A percentile compares a stretch with the other conserved stretches of the same genome.
Evolutionary conservation across 2,888 invertebrate genomes (phyloP).

Genomic region (Drosophila yooni): DNA sequence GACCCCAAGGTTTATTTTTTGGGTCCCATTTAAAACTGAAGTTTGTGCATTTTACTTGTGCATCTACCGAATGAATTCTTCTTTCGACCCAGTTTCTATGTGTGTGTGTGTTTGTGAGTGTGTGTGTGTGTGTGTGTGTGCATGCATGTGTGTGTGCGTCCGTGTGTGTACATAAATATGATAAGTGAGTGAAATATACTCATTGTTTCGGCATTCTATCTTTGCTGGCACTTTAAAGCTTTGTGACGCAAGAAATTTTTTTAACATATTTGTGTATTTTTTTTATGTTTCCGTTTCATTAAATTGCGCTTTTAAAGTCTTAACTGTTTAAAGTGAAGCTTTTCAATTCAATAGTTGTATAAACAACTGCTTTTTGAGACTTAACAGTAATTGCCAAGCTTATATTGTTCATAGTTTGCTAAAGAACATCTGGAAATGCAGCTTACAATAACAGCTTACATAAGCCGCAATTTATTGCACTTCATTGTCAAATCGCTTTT

Average conservation of each 20-base stretch:
- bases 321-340: neutral
- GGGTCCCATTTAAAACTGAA: conserved; percentile 24
- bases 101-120: neutral
- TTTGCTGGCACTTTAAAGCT: conserved; percentile 23
- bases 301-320: neutral
- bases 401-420: neutral
- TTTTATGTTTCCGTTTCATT: neutral
- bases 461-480: neutral
- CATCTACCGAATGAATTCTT: conserved; percentile 19
- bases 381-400: neutral
- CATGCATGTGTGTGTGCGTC: neutral
- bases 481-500: conserved; percentile 1
- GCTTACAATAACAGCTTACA: neutral
- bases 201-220: conserved; percentile 15
- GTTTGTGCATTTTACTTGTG: conserved; percentile 29
- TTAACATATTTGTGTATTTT: neutral
- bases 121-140: neutral
- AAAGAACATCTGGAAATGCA: neutral
- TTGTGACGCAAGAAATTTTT: conserved; percentile 19
- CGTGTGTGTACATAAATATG: conserved; percentile 8
- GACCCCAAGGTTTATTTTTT: conserved; percentile 21
- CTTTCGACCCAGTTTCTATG: conserved; percentile 46
- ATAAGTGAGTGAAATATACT: conserved; percentile 34
- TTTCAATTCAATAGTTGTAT: neutral
- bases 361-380: neutral